Conservation (phyloP, 2,113 vertebrate species). For the Coptodon rendalli region DNA sequence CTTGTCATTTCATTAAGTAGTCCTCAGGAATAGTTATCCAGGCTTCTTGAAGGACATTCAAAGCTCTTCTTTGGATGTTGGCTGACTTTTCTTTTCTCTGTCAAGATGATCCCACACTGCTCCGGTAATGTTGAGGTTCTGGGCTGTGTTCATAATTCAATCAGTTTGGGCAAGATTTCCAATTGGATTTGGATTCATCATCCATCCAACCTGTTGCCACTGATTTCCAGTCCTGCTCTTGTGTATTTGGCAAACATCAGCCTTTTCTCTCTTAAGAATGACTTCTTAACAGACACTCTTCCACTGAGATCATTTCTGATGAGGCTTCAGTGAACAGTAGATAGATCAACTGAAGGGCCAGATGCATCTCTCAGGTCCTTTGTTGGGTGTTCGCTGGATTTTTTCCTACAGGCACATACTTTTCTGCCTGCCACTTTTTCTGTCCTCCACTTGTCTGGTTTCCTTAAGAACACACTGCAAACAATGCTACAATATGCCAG, state of each 20-base stretch:
- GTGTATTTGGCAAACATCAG: neutral
- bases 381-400: neutral
- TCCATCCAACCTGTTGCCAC: neutral
- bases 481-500: neutral
- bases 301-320: neutral
- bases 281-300: neutral
- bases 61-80: neutral
- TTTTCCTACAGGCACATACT: neutral
- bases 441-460: neutral
- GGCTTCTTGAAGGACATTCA: neutral
- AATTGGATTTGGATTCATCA: neutral
- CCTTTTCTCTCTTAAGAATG: neutral
- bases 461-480: neutral
- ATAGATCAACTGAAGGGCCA: neutral
- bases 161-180: neutral
- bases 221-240: neutral
- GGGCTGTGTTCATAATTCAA: neutral
- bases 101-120: neutral
- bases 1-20: neutral
- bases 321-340: neutral
- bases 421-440: neutral
- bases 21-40: neutral
- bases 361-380: neutral
- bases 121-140: neutral
- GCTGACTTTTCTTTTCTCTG: neutral